phyloP scores from a whole-genome alignment of 2,113 vertebrate genomes.

The Campylomormyrus tamandua region DNA sequence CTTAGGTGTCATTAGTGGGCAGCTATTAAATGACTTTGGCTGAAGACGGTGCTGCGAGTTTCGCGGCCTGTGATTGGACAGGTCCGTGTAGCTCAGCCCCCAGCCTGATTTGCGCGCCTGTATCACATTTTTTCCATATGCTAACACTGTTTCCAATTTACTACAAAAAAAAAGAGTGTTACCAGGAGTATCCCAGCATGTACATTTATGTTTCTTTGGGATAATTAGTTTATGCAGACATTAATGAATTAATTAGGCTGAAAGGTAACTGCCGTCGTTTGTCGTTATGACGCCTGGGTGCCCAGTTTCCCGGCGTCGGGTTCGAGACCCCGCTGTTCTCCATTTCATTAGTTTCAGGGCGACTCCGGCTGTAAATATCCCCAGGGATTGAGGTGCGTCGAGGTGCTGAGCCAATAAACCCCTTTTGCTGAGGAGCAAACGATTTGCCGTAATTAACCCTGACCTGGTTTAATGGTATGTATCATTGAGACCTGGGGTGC shows the following conservation, averaged over 20 bases:
- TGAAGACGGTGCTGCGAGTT: background rate
- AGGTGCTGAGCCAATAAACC: conserved; percentile 40
- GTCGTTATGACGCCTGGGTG: background rate
- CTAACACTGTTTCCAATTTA: background rate
- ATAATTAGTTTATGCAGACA: background rate
- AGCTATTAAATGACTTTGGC: background rate
- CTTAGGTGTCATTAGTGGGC: background rate
- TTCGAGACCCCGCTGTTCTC: background rate
- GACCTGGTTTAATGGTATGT: conserved; percentile 64
- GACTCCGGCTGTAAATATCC: conserved; percentile 48
- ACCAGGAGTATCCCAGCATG: background rate
- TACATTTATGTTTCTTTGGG: background rate
- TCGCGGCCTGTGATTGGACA: background rate
- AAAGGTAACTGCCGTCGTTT: conserved; percentile 27
- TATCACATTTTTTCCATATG: background rate
- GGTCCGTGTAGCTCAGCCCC: background rate
- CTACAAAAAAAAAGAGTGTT: background rate
- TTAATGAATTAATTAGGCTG: conserved; percentile 45
- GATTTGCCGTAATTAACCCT: conserved; percentile 66
- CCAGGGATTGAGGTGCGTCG: background rate
- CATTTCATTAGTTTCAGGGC: conserved; percentile 39
- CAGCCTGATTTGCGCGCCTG: background rate
- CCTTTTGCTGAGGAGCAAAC: conserved; percentile 51
- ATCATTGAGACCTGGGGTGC: conserved; percentile 48
- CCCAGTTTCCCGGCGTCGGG: background rate